Base-by-base conservation (phyloP, 2,888 invertebrate genomes). In the Mesorhabditis spiculigera region DNA sequence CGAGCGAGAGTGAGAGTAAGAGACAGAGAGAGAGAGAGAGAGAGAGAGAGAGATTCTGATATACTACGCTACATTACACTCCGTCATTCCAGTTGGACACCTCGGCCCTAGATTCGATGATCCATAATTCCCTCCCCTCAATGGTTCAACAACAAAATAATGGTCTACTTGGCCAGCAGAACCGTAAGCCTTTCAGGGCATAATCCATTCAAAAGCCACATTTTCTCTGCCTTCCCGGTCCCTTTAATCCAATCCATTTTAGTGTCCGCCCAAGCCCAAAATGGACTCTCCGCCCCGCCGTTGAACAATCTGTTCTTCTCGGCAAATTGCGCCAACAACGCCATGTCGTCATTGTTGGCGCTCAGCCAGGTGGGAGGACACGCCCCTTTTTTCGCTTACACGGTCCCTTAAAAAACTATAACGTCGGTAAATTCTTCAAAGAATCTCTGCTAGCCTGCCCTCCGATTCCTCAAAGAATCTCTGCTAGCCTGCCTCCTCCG, bases 241-340 rank as follows among this genome's bases (percentile, higher is more conserved):
- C 58, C 8, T 50, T 50, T 50, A 50, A 50, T 28, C 28, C 28
- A 28, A 28, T 28, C 28, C 28, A 28, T 28, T 28, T 28, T 28
- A 28, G 28, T 28, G 28, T 28, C 28, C 28, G 28, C 28, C 28
- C 28, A 28, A 28, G 28, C 28, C 28, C 28, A 28, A 28, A 28
- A 28, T 28, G 28, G 28, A 28, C 28, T 28, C 28, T 28, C 58
- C n/a, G 58, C 58, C n/a, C 58, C 58, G 8, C 58, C 58, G n/a
- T 3, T 50, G 10, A 50, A 50, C 58, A 50, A 50, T 3, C 58
- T 50, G 8, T 50, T 50, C 58, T 50, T 50, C 58, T n/a, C 58
- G 10, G 58, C 58, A 50, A 50, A 50, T 50, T 50, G 58, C n/a
- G 58, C 58, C 58, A 50, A 50, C n/a, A 50, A 50, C n/a, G 58